Base-by-base conservation (phyloP, 2,797 vertebrate species). In the Hafferia zeledoni region DNA sequence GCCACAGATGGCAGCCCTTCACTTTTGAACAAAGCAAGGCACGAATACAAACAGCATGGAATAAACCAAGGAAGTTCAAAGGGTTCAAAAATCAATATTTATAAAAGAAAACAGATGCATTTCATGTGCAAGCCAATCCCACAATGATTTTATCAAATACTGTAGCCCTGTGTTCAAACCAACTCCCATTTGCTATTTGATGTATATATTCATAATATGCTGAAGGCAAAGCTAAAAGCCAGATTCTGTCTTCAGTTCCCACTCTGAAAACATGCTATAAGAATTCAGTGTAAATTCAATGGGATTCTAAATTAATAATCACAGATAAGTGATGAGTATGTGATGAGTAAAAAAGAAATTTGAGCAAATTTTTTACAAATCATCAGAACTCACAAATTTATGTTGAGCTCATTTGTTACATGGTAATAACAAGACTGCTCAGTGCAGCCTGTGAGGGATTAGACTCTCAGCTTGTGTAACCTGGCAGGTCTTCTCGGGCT, bases 91-190 rank as follows among this genome's bases (percentile, higher is more conserved):
- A 61, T 31, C 61, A 87, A 17, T 91, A 75, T 92, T 94, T 91
- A 91, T 96, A 96, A 96, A 94, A 88, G 82, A 93, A 93, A 95
- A 78, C 94, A 97, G 91, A 96, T 83, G 92, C 65, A 89, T 72
- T 81, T 86, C 85, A 83, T 60, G 33, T 88, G 55, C 49, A 86
- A 86, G 92, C 83, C 91, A 95, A 96, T 93, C 67, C 65, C 74
- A 84, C 83, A 76, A 41, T 82, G 89, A 86, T 86, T 95, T 93
- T 93, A 95, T 92, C 79, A 91, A 91, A 82, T 82, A 59, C 44
- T 90, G 76, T 33, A 91, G 69, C 55, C 24, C 33, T 53, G 47
- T 76, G 50, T 50, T 86, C 87, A 90, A 83, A 90, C 63, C 35
- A 86, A 69, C 30, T 60, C 31, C 19, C 47, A 67, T 90, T 53